These are phyloP conservation scores for Leucoptera coffeella DNA, from an alignment of 2,888 invertebrate genomes.

Conservation along the genomic window DNA sequence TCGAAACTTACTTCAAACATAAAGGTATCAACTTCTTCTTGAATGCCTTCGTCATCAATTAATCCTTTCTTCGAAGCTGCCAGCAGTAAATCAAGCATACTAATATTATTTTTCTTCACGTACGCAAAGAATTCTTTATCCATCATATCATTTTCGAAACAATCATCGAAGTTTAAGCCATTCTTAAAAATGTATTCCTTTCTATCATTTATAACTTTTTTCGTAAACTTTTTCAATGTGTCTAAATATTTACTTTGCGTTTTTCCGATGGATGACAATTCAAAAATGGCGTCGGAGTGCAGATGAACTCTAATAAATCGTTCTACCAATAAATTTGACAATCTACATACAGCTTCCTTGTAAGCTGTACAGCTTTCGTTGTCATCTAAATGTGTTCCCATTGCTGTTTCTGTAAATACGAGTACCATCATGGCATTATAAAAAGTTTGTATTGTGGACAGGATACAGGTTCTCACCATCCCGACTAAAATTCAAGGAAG, in stretches of 20 bases:
- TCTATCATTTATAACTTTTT: conserved; percentile 26
- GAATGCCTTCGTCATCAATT: conserved; percentile 43
- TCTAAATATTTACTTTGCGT: conserved; percentile 28
- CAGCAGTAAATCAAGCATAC: conserved; percentile 47
- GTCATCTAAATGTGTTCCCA: conserved; percentile 58
- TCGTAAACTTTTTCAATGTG: conserved; percentile 22
- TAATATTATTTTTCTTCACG: conserved; percentile 43
- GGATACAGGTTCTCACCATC: too few relatives aligned
- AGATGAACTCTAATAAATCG: conserved; percentile 51
- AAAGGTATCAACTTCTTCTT: conserved; percentile 59
- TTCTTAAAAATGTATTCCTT: conserved; percentile 12
- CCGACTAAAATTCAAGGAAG: too few relatives aligned
- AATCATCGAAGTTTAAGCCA: conserved; percentile 2
- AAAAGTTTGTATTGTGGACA: too few relatives aligned
- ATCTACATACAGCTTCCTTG: conserved; percentile 45
- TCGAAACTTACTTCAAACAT: conserved; percentile 56
- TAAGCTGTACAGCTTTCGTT: conserved; percentile 40
- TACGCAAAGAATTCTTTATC: too few relatives aligned
- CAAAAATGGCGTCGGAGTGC: conserved; percentile 48
- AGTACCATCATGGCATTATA: too few relatives aligned
- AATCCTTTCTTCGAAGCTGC: conserved; percentile 30
- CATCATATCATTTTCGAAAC: conserved; percentile 8
- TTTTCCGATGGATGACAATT: conserved; percentile 34
- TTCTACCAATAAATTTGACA: conserved; percentile 24
- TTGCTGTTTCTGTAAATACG: conserved; percentile 52